phyloP scores from a whole-genome alignment of 1,140 invertebrate species.

The Battus philenor region DNA sequence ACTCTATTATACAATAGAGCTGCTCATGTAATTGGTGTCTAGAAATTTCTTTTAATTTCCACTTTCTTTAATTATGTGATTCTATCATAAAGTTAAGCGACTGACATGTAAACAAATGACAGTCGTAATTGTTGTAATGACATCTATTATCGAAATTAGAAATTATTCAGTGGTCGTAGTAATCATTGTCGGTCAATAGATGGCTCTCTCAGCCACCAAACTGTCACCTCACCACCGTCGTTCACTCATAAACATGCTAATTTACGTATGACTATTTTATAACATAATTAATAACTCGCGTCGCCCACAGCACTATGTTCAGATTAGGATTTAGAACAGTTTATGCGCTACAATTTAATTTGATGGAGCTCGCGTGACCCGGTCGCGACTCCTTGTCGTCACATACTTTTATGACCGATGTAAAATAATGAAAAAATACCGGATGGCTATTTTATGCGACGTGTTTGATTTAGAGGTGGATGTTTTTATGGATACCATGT shows the following conservation, averaged over 20 bases:
- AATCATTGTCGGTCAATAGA: constrained; percentile 18
- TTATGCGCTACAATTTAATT: constrained; percentile 65
- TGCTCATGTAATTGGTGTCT: too few relatives aligned
- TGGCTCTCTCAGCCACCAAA: constrained; percentile 19
- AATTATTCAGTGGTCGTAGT: constrained; percentile 4
- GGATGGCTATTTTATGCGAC: constrained; percentile 44
- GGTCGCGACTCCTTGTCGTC: constrained; percentile 36
- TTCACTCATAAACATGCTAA: constrained; percentile 66
- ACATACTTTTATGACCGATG: constrained; percentile 63
- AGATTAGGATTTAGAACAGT: constrained; percentile 65
- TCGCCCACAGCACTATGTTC: constrained; percentile 33
- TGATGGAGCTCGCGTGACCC: constrained; percentile 62
- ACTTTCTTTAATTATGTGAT: too few relatives aligned
- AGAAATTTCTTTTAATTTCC: too few relatives aligned
- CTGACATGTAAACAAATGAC: too few relatives aligned
- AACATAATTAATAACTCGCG: constrained; percentile 71
- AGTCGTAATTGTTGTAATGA: constrained; percentile 6
- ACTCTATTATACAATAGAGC: too few relatives aligned
- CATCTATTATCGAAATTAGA: constrained; percentile 6
- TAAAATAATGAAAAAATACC: constrained; percentile 71
- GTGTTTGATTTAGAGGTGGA: constrained; percentile 53
- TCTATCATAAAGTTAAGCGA: too few relatives aligned
- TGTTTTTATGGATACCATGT: constrained; percentile 29
- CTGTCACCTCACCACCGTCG: constrained; percentile 20
- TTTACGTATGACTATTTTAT: constrained; percentile 68